These are phyloP conservation scores for Drosophila pallidifrons DNA, from an alignment of 1,140 invertebrate species.

Conservation along the genomic window DNA sequence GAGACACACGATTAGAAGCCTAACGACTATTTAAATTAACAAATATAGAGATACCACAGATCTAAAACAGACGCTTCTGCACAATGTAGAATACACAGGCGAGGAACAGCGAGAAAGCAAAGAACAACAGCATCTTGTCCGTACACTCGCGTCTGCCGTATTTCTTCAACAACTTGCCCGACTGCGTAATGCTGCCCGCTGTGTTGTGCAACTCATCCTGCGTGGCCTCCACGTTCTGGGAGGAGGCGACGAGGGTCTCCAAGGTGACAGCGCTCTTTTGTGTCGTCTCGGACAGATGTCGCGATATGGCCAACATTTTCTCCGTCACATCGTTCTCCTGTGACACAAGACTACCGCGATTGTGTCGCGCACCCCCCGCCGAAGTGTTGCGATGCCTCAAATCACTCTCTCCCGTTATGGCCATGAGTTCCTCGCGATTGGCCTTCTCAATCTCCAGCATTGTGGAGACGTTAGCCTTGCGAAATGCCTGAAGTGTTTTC, in stretches of 20 bases:
- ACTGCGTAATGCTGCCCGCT: constrained; percentile 93
- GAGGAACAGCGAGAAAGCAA: constrained; percentile 96
- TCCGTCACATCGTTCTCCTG: constrained; percentile 90
- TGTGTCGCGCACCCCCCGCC: constrained; percentile 55
- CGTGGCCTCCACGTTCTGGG: constrained; percentile 89
- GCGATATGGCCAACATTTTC: constrained; percentile 92
- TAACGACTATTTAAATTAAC: constrained; percentile 37
- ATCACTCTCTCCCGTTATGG: constrained; percentile 86
- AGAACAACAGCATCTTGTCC: constrained; percentile 95
- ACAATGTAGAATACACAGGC: constrained; percentile 96
- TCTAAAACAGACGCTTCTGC: constrained; percentile 93
- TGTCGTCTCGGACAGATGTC: constrained; percentile 93
- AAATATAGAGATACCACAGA: constrained; percentile 26
- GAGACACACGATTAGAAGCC: constrained; percentile 21
- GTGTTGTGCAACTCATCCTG: constrained; percentile 94
- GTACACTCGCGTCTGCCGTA: constrained; percentile 97
- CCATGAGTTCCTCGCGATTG: constrained; percentile 89
- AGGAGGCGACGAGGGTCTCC: constrained; percentile 91
- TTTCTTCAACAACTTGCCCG: constrained; percentile 95
- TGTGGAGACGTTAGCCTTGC: constrained; percentile 91
- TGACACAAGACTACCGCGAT: constrained; percentile 74
- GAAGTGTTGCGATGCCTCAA: constrained; percentile 85
- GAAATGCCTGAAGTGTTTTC: constrained; percentile 90
- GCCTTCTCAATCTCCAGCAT: constrained; percentile 91
- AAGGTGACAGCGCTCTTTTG: constrained; percentile 94